Base-by-base conservation (phyloP, 2,888 invertebrate species). In the Drosophila diplacantha region DNA sequence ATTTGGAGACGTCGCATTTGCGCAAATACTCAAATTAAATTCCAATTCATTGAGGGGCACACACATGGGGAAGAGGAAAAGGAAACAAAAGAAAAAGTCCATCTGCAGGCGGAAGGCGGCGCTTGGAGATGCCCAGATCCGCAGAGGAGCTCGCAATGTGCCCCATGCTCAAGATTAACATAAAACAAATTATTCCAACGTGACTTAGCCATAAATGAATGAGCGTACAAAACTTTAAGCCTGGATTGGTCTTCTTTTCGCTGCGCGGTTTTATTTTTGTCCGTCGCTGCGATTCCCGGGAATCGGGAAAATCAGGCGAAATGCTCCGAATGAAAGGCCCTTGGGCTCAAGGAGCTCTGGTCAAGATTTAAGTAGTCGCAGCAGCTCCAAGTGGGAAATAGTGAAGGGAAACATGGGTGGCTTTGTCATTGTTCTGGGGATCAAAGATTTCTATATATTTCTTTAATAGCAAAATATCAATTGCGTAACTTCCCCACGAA, bases 131-230 rank as follows among this genome's bases (percentile, higher is more conserved):
- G 69, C 55, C 61, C 29, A 62, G 59, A 26, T 20, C 26, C 34
- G 16, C 41, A 11, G 39, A 51, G 73, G 66, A 64, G 69, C 51
- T 72, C 71, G 75, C 84, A 85, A 78, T 84, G 83, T 71, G 78
- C 79, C 84, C 84, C 84, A 84, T 85, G 82, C 81, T 83, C 77
- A 71, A 74, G 86, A 87, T 88, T 88, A 88, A 87, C 88, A 88
- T 88, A 88, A 87, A 87, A 88, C 88, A 88, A 88, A 88, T 88
- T 88, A 88, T 88, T 88, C 88, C 88, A 87, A 88, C 88, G 88
- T 88, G 88, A 88, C 88, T 88, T 81, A 85, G 84, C 88, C 88
- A 88, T 88, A 88, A 88, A 88, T 87, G 88, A 87, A 83, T 85
- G 84, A 77, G 56, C 81, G 75, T 71, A 60, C 61, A 54, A 63